Base-by-base conservation (phyloP, 92 coral and sea anemone genomes). In the Palythoa heliodiscus region DNA sequence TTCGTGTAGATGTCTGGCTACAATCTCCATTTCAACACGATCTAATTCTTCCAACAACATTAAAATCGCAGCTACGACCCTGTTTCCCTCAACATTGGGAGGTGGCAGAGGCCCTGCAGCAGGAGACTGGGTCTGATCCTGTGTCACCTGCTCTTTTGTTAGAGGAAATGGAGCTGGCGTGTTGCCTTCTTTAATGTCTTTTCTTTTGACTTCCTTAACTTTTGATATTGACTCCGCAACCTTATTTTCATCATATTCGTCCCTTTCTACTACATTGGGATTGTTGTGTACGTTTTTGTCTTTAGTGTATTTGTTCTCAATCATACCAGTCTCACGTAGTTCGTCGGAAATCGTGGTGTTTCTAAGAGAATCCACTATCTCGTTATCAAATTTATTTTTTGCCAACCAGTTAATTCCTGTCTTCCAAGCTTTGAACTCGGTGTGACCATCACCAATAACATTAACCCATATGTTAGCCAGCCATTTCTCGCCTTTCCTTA, bases 381-480 rank as follows among this genome's bases (percentile, higher is more conserved):
- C 93, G 2, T 78, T 43, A 76, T 96, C 90, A 67, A 54, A 80
- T 66, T 89, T 94, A 60, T 89, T 90, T 50, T 82, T 82, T 10
- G 91, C 90, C 22, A 96, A 76, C 98, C 96, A 96, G 84, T 96
- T 96, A 20, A 89, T 70, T 23, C 92, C 96, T 84, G 87, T 87
- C 82, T 91, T 94, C 98, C 98, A 96, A 1, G 98, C 94, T 61
- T 91, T 86, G 37, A 96, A 76, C 75, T 94, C 93, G 10, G 64
- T 87, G 50, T 82, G 86, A 3, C 98, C 98, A 82, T 96, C 98
- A 0, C 98, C 98, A 24, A 87, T 86, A 17, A 96, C 76, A 13
- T 94, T 92, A 12, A 96, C 89, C 98, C 98, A 96, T 53, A 89
- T 89, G 77, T 93, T 91, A 2, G 99, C 99, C 10, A 95, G 86